A percentile compares a stretch with the other conserved stretches of the same genome.
Conservation (phyloP, 2,113 vertebrate species). For the Thamnaconus septentrionalis region DNA sequence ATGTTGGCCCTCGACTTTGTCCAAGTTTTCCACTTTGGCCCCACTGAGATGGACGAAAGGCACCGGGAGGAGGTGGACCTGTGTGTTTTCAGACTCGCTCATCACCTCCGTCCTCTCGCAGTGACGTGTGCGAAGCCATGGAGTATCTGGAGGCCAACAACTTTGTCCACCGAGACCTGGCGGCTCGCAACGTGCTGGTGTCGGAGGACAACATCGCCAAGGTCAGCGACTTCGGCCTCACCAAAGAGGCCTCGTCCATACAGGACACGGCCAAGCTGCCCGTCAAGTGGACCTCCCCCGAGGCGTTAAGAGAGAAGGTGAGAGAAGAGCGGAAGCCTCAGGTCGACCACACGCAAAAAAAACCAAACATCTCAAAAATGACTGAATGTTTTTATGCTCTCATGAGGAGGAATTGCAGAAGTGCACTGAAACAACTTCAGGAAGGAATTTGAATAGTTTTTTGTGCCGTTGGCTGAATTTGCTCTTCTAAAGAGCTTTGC, state of each 20-base stretch:
- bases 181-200: slow-evolving; percentile 95
- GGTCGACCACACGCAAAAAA: too few species aligned
- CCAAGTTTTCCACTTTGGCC: too few species aligned
- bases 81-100: not conserved
- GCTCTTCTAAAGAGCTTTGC: too few species aligned
- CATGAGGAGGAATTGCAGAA: too few species aligned
- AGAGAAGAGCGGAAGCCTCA: not conserved
- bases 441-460: too few species aligned
- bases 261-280: slow-evolving; percentile 97
- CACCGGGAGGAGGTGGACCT: too few species aligned
- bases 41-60: too few species aligned
- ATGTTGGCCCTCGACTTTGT: too few species aligned
- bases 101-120: slow-evolving; percentile 31
- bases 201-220: slow-evolving; percentile 97
- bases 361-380: too few species aligned
- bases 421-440: too few species aligned
- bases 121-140: slow-evolving; percentile 97
- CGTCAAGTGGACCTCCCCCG: slow-evolving; percentile 95
- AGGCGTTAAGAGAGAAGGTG: slow-evolving; percentile 96
- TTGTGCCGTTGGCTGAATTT: too few species aligned
- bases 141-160: slow-evolving; percentile 96
- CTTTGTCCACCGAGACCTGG: slow-evolving; percentile 96
- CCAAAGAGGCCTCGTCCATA: slow-evolving; percentile 94
- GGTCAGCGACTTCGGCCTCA: slow-evolving; percentile 97
- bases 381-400: too few species aligned